phyloP scores from a whole-genome alignment of 2,888 invertebrate genomes.

The Trachelus iudaicus region DNA sequence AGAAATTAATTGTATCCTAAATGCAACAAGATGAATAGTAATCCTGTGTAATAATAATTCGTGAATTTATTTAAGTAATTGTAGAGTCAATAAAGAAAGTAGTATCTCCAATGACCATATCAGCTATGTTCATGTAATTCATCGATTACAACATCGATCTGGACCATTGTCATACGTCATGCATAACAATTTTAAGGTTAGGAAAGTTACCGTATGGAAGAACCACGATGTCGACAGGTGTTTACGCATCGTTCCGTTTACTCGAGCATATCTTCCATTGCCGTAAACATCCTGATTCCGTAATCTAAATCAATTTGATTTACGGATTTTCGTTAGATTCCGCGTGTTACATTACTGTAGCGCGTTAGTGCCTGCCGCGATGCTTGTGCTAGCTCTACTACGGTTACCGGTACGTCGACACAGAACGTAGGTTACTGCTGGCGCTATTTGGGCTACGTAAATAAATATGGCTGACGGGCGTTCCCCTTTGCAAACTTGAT shows the following conservation, averaged over 20 bases:
- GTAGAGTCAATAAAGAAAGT: neutral
- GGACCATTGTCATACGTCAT: neutral
- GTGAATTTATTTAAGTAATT: neutral
- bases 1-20: neutral
- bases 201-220: neutral
- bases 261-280: neutral
- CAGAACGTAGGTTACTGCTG: neutral
- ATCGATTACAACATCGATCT: neutral
- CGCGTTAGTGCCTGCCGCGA: no score
- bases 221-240: neutral
- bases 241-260: neutral
- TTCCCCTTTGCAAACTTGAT: neutral
- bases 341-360: neutral
- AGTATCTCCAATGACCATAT: neutral
- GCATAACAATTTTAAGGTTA: neutral
- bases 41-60: neutral
- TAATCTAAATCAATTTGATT: conserved; percentile 19
- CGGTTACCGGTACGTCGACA: neutral
- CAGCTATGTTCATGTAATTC: neutral
- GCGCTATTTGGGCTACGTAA: neutral
- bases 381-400: neutral
- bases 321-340: conserved; percentile 4
- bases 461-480: neutral
- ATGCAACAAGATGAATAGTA: neutral
- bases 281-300: conserved; percentile 18